Evolutionary conservation across 2,113 vertebrate species (phyloP), one percentile per base, ranked within the genome.

Genomic region (Pseudolaguvia tuberculata): DNA sequence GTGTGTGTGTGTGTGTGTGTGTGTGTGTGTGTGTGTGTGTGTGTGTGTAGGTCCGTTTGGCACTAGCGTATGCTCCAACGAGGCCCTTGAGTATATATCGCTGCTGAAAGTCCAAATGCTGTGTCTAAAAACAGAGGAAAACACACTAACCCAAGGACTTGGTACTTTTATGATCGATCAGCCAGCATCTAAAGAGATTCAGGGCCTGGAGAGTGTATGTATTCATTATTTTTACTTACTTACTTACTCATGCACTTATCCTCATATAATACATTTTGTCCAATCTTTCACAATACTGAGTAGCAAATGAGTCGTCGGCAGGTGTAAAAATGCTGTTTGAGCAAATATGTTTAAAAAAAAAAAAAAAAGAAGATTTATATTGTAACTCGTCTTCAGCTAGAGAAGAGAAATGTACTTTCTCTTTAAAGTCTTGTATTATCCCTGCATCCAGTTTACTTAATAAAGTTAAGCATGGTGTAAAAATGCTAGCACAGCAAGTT

Each of bases 161-260:
- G 83, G 87, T 79, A 84, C 92, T 83, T 92, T 93, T 82, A 90
- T 90, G 78, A 91, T 93, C 0, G 91, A 91, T 23, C 90, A 92
- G 58, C 89, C 90, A 0, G 5, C 75, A 55, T 92, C 90, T 75
- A 91, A 91, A 79, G 91, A 93, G 57, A 84, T 93, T 13, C 91
- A 90, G 79, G 84, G 73, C 53, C 81, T 92, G 79, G 91, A 93
- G 80, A 91, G 88, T 88, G 92, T 93, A 31, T 56, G 27, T 27
- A 61, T 59, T 72, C 20, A 72, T 65, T 66, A 18, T 52, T 56
- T 20, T 59, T 70, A 62, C 51, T 62, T 21, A 21, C 53, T 8
- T 8, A 14, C 20, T 50, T 67, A 17, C 62, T 17, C 2, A 21
- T 0, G 14, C 21, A 17, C n/a, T 65, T 21, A 53, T 65, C 31